Percentiles rank a stretch among this genome's conserved stretches.
Evolutionary conservation across 1,140 invertebrate species (phyloP).

Genomic region (Caenorhabditis inopinata): DNA sequence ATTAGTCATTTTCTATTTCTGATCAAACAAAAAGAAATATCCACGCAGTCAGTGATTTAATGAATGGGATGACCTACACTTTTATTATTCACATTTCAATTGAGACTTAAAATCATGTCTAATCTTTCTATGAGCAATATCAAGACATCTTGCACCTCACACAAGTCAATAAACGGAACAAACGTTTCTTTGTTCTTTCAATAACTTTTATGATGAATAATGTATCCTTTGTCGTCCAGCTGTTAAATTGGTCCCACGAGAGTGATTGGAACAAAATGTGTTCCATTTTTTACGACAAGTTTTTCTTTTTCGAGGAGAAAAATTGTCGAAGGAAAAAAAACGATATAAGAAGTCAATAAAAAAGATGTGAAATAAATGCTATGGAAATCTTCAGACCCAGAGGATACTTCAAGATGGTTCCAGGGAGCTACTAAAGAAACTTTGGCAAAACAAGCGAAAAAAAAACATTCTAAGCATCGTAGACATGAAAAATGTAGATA

Average conservation of each 20-base stretch:
- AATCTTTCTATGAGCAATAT: background rate
- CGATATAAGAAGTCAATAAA: background rate
- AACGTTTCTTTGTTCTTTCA: background rate
- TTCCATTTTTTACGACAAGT: slow-evolving; percentile 10
- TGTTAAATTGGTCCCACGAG: background rate
- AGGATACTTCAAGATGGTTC: too few species aligned
- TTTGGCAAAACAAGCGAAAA: too few species aligned
- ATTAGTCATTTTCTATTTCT: background rate
- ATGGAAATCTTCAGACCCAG: too few species aligned
- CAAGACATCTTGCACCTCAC: background rate
- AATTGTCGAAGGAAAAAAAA: background rate
- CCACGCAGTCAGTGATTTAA: background rate
- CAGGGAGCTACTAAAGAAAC: too few species aligned
- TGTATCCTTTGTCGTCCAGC: background rate
- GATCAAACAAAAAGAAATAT: background rate
- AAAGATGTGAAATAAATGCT: background rate
- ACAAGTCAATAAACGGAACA: background rate
- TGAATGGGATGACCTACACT: slow-evolving; percentile 26
- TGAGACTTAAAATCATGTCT: background rate
- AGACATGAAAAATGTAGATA: background rate
- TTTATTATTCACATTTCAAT: slow-evolving; percentile 20
- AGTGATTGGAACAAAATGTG: slow-evolving; percentile 1
- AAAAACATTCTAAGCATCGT: background rate
- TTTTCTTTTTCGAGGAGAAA: background rate
- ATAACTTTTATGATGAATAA: background rate